Evolutionary conservation across 2,888 invertebrate genomes (phyloP), one percentile per base, ranked within the genome.

Genomic region (Panzeria rudis): DNA sequence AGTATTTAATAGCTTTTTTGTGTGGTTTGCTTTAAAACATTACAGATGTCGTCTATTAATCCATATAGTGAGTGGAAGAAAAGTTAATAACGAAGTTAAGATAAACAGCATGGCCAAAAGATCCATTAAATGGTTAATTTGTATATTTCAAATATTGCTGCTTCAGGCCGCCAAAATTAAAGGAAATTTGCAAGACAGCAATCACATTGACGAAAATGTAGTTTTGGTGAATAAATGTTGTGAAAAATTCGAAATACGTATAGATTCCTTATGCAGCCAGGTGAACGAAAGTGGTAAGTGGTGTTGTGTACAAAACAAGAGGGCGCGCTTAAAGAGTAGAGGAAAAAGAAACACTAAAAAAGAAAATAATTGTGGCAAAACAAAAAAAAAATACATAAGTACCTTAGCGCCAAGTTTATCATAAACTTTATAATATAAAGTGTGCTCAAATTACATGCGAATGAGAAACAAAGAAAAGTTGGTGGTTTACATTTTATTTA

Each of bases 181-280:
- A 44, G 85, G 82, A n/a, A 85, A 76, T 78, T 59, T 85, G 61
- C 78, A 82, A 73, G 62, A 47, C 15, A 80, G 80, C 66, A 73
- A 73, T 73, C 56, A 29, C 1, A 29, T 73, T 38, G 86, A 87
- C 35, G 87, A 87, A 81, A 84, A 87, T 87, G 73, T 93, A 23
- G 93, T 96, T 32, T 93, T 93, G 88, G 94, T 97, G 87, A 96
- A 96, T 90, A 97, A 97, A 94, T 97, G 97, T 90, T 97, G 97
- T 92, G 95, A 95, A 90, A 92, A 93, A 71, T 94, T 95, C 88
- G 96, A 97, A 91, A 92, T 97, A 76, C 94, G 95, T 91, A 93
- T 96, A 52, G 95, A 95, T 89, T 93, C 93, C 77, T 93, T 93
- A 84, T 97, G 97, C 91, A 94, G 94, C 89, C 93, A 94, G 89